A percentile compares a stretch with the other conserved stretches of the same genome.
Evolutionary conservation across 2,797 vertebrate species (phyloP).

Genomic region (Parambassis ranga): DNA sequence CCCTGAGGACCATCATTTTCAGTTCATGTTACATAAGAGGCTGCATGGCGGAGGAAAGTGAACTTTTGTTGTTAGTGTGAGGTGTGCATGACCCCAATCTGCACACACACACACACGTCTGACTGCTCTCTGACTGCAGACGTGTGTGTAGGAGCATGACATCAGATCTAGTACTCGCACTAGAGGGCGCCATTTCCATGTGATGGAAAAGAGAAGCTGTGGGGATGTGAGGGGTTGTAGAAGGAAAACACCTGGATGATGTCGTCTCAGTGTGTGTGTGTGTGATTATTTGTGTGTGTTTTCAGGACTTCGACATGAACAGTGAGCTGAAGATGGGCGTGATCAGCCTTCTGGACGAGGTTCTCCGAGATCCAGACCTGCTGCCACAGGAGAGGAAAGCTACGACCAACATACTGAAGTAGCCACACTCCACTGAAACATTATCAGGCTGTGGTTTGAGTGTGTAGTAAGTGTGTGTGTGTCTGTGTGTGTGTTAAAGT

Average conservation of each 20-base stretch:
- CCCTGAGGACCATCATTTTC: conserved; percentile 8
- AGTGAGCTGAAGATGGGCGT: conserved; percentile 90
- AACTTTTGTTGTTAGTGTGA: background rate
- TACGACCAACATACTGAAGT: conserved; percentile 92
- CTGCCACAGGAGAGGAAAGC: conserved; percentile 96
- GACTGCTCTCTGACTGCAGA: too few species aligned
- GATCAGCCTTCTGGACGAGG: conserved; percentile 91
- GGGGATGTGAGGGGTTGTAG: too few species aligned
- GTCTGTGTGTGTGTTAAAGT: too few species aligned
- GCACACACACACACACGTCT: too few species aligned
- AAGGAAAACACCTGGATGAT: too few species aligned
- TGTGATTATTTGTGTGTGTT: background rate
- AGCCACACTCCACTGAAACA: background rate
- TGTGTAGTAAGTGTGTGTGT: too few species aligned
- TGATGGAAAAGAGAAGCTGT: too few species aligned
- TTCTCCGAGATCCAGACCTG: conserved; percentile 92
- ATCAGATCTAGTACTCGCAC: too few species aligned
- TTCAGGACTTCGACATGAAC: conserved; percentile 94
- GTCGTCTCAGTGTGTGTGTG: background rate
- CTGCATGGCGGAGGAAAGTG: conserved; percentile 1
- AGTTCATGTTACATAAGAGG: conserved; percentile 41
- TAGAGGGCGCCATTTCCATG: too few species aligned
- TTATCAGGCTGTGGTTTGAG: background rate
- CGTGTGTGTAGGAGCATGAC: too few species aligned
- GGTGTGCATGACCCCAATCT: background rate